Base-by-base conservation (phyloP, 2,888 invertebrate genomes). In the Synanthedon tipuliformis region DNA sequence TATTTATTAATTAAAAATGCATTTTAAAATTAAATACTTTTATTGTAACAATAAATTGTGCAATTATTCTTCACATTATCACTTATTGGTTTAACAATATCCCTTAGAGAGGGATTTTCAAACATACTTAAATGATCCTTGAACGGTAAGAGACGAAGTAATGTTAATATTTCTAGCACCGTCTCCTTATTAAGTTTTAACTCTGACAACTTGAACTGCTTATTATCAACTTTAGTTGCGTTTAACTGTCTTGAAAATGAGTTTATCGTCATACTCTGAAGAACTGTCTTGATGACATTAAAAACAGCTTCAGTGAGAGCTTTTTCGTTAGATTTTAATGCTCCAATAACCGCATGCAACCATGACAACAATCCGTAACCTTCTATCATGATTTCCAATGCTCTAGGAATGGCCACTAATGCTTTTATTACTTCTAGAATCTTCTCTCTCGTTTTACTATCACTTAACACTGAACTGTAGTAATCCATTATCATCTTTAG, bases 401-500 rank as follows among this genome's bases (percentile, higher is more conserved):
- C 91, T 56, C 90, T 89, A 0, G 91, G 89, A 40, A 94, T 89
- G 54, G 89, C 84, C 4, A 91, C 89, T 50, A 92, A 89, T 2
- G 89, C 86, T 58, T 89, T 85, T 1, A 95, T 63, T 0, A 93
- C 89, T 53, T 90, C 88, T 27, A 96, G 77, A 57, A 95, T 92
- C 52, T 89, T 83, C 54, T 92, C 88, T 74, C 91, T 92, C 1
- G 88, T 88, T 57, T 89, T 89, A 51, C 80, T 73, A 59, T 92
- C 92, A n/a, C 92, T 88, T 50, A 94, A 70, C 15, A 84, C 81
- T 23, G 91, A 91, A 0, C 87, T 86, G 68, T 91, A 93, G 67
- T 92, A 92, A 61, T 92, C 91, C 72, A 94, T 89, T 2, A 96
- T 81, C 69, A 94, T 90, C 73, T 95, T 95, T 60, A 94, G 91